phyloP scores from a whole-genome alignment of 2,113 vertebrate genomes.

The Machaerirhynchus nigripectus region DNA sequence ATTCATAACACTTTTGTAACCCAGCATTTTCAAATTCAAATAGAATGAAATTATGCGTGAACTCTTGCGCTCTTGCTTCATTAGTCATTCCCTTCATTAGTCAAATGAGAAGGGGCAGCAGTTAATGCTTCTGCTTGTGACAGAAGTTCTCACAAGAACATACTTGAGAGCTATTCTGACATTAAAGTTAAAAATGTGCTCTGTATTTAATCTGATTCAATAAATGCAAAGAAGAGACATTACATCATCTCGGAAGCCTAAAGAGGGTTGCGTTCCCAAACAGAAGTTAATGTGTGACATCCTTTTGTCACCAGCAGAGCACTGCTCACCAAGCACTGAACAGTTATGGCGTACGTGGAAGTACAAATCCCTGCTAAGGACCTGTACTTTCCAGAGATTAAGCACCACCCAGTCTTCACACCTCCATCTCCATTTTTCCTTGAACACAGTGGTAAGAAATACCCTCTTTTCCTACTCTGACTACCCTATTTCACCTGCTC shows the following conservation, averaged over 20 bases:
- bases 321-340: background rate
- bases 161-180: background rate
- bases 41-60: background rate
- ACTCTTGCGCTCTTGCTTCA: background rate
- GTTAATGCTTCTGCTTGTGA: background rate
- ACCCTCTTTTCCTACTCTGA: background rate
- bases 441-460: background rate
- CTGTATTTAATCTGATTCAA: background rate
- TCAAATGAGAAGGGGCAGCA: background rate
- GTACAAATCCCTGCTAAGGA: background rate
- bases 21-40: background rate
- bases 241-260: background rate
- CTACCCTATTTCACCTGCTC: background rate
- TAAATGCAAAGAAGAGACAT: background rate
- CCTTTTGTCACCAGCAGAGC: background rate
- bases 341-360: fast-evolving
- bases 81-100: background rate
- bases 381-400: background rate
- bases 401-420: background rate
- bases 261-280: background rate
- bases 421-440: background rate
- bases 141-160: background rate
- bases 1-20: background rate
- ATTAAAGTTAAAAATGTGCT: background rate
- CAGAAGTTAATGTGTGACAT: background rate